Percentiles rank a stretch among this genome's conserved stretches.
phyloP scores from a whole-genome alignment of 2,888 invertebrate genomes.

The Poecilus cupreus region DNA sequence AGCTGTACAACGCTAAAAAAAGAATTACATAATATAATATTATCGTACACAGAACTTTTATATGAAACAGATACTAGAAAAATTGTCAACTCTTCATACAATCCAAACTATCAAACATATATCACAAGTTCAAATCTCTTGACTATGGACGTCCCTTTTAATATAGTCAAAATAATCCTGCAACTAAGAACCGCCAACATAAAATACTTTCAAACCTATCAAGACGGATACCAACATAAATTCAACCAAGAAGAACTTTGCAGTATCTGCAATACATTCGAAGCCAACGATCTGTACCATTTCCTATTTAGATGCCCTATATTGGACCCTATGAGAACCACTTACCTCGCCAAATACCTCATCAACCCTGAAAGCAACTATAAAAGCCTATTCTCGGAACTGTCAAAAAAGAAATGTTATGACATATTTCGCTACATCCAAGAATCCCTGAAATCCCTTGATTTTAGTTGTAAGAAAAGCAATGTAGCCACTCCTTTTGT shows the following conservation, averaged over 20 bases:
- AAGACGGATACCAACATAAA: not conserved
- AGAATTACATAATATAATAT: not conserved
- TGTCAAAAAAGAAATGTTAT: not conserved
- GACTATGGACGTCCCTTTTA: not conserved
- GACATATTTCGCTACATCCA: not conserved
- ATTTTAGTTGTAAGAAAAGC: too few species aligned
- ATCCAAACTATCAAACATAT: not conserved
- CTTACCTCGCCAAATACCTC: not conserved
- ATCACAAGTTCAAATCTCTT: not conserved
- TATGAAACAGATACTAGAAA: not conserved
- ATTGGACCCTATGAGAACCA: slow-evolving; percentile 1
- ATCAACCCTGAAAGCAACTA: not conserved
- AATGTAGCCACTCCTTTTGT: too few species aligned
- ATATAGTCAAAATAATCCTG: not conserved
- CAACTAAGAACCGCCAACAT: not conserved
- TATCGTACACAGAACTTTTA: not conserved
- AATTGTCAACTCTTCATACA: not conserved
- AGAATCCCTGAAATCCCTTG: not conserved
- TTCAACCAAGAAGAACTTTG: not conserved
- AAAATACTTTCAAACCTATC: not conserved
- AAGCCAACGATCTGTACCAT: slow-evolving; percentile 2
- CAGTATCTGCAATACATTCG: not conserved
- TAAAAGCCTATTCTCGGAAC: not conserved
- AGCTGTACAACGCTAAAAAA: not conserved
- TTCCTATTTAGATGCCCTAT: not conserved